Percentiles rank a stretch among this genome's conserved stretches.
Conservation (phyloP, 2,888 invertebrate species). For the Sinohyriopsis cumingii region DNA sequence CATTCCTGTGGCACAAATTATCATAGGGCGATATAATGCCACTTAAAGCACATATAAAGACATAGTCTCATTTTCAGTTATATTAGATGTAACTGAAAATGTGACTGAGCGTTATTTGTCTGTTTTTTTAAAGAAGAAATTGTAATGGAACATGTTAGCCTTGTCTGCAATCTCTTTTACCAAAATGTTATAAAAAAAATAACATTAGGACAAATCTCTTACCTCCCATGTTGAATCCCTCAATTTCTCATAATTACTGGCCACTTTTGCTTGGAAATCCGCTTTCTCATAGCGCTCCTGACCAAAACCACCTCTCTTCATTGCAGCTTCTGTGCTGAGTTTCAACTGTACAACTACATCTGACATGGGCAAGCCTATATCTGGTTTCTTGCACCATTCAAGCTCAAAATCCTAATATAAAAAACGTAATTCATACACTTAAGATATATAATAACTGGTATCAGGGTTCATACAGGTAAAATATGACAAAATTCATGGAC, state of each 20-base stretch:
- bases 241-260: constrained; percentile 78
- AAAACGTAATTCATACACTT: neutral
- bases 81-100: too few species aligned
- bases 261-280: constrained; percentile 85
- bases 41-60: too few species aligned
- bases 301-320: constrained; percentile 84
- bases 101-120: too few species aligned
- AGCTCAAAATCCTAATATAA: constrained; percentile 79
- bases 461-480: too few species aligned
- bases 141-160: too few species aligned
- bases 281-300: constrained; percentile 79
- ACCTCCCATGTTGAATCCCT: constrained; percentile 80
- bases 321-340: constrained; percentile 77
- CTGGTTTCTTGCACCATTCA: constrained; percentile 91
- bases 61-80: too few species aligned
- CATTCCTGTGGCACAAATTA: too few species aligned
- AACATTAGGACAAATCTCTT: neutral
- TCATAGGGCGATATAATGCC: too few species aligned
- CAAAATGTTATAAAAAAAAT: too few species aligned
- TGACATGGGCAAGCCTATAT: constrained; percentile 89
- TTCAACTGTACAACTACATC: constrained; percentile 89
- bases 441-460: neutral
- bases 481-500: too few species aligned
- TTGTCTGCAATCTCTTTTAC: too few species aligned
- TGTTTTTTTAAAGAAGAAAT: too few species aligned